A percentile compares a stretch with the other conserved stretches of the same genome.
phyloP scores from a whole-genome alignment of 2,113 vertebrate species.

The Hylia prasina region DNA sequence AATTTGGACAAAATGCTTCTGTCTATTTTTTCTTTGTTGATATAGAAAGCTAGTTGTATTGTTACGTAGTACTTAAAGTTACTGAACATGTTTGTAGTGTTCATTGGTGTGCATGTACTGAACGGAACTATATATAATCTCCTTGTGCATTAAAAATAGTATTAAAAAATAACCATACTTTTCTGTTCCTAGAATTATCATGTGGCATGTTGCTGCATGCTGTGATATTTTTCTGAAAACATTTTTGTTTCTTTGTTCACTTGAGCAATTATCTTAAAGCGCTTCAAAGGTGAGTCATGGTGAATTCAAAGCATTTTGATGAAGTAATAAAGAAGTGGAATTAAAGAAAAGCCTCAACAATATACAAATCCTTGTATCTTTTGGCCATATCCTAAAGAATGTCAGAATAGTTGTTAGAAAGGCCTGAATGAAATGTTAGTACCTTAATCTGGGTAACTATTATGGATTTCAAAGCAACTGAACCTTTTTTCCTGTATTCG shows the following conservation, averaged over 20 bases:
- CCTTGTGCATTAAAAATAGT: background rate
- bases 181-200: background rate
- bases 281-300: accelerated
- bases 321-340: background rate
- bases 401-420: background rate
- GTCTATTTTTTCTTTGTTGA: background rate
- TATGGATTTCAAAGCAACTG: background rate
- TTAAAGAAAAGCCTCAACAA: background rate
- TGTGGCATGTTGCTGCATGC: background rate
- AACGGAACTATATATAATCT: background rate
- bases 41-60: background rate
- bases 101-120: background rate
- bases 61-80: background rate
- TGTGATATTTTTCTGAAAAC: background rate
- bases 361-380: background rate
- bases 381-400: background rate
- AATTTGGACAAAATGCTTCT: background rate
- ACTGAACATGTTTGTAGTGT: background rate
- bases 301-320: background rate
- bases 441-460: background rate
- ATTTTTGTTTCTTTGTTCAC: background rate
- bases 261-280: background rate
- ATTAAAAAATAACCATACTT: background rate
- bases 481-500: background rate
- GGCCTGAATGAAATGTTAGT: background rate